Conservation (phyloP, 2,113 vertebrate genomes). For the Zootoca vivipara region DNA sequence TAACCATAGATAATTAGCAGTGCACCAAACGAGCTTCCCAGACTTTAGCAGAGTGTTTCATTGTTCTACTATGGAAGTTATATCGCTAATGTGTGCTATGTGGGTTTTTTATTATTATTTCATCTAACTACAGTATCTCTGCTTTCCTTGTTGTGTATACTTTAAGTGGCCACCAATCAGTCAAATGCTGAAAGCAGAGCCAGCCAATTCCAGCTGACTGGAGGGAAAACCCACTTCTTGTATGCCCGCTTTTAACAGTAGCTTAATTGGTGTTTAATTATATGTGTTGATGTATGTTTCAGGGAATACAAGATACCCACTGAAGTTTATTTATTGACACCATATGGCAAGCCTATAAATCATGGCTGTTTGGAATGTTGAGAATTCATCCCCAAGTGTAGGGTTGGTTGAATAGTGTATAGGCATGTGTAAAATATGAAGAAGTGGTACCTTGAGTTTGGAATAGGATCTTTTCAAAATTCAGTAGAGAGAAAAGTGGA, state of each 20-base stretch:
- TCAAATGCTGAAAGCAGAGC: neutral
- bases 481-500: neutral
- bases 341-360: neutral
- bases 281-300: neutral
- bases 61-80: neutral
- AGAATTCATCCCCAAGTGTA: neutral
- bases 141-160: neutral
- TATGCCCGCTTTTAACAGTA: neutral
- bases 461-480: neutral
- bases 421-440: neutral
- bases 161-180: neutral
- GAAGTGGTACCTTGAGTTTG: neutral
- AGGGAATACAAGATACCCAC: neutral
- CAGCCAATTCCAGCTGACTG: neutral
- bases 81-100: neutral
- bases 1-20: neutral
- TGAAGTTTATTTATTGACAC: neutral
- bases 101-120: neutral
- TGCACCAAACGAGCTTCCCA: neutral
- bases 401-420: neutral
- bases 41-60: neutral
- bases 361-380: constrained; percentile 5
- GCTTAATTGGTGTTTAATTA: neutral
- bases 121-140: neutral
- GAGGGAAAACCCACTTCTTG: rapidly evolving